These are phyloP conservation scores for Phyto melanocephala DNA, from an alignment of 2,888 invertebrate species.

Conservation along the genomic window DNA sequence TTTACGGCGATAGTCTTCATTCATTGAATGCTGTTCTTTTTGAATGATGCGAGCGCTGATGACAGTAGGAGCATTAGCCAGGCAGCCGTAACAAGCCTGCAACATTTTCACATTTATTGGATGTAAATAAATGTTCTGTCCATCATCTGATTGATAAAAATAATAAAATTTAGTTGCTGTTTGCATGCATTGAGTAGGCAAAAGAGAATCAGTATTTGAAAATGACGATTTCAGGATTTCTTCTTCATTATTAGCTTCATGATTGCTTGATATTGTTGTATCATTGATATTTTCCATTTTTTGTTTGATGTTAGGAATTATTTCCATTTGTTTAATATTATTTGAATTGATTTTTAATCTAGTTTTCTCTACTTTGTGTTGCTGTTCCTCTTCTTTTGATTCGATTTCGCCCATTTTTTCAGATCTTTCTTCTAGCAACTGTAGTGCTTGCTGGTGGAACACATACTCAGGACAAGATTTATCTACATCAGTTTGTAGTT, in stretches of 20 bases:
- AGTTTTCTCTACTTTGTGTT: no score
- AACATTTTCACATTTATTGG: conserved; percentile 94
- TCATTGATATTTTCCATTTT: neutral
- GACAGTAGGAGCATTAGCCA: conserved; percentile 87
- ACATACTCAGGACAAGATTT: conserved; percentile 89
- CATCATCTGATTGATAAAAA: conserved; percentile 87
- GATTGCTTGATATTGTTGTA: neutral
- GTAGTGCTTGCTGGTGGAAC: conserved; percentile 91
- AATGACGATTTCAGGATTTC: neutral
- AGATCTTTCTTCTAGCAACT: conserved; percentile 80
- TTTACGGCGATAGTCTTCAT: conserved; percentile 87
- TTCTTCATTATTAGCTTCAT: conserved; percentile 11
- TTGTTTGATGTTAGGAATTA: neutral
- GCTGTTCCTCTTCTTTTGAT: conserved; percentile 50
- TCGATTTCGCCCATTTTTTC: conserved; percentile 69
- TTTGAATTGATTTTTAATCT: neutral
- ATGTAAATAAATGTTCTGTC: conserved; percentile 95
- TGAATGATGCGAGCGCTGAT: conserved; percentile 91
- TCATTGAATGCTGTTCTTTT: conserved; percentile 91
- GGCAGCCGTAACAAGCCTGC: conserved; percentile 89
- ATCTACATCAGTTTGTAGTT: conserved; percentile 84
- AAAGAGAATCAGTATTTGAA: neutral
- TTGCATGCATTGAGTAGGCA: conserved; percentile 68
- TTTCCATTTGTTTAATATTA: conserved; percentile 8
- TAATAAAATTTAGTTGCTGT: conserved; percentile 80